phyloP scores from a whole-genome alignment of 1,140 invertebrate genomes.

The Heliconius hewitsoni region DNA sequence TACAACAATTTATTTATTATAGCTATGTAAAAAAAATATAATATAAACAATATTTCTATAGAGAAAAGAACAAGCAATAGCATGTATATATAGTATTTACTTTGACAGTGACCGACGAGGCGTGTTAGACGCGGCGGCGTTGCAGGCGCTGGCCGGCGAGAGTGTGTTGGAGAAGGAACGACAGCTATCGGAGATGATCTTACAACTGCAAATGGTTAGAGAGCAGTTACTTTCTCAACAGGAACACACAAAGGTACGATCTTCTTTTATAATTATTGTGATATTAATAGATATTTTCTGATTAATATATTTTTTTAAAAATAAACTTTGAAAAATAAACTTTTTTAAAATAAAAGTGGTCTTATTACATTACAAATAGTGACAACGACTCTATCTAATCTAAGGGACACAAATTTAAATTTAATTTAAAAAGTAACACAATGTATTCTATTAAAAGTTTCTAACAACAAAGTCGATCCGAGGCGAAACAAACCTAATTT shows the following conservation, averaged over 20 bases:
- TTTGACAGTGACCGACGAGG: slow-evolving; percentile 68
- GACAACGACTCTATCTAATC: neutral
- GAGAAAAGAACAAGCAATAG: neutral
- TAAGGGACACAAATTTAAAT: slow-evolving; percentile 38
- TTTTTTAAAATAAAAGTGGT: too few relatives aligned
- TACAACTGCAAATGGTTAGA: slow-evolving; percentile 89
- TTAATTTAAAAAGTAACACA: slow-evolving; percentile 43
- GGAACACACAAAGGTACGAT: slow-evolving; percentile 75
- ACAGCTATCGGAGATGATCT: slow-evolving; percentile 90
- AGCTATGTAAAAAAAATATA: neutral
- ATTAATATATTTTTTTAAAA: too few relatives aligned
- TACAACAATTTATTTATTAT: neutral
- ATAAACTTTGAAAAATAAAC: too few relatives aligned
- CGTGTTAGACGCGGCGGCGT: slow-evolving; percentile 83
- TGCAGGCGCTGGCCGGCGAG: slow-evolving; percentile 85
- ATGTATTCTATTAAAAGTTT: slow-evolving; percentile 38
- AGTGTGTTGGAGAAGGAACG: slow-evolving; percentile 89
- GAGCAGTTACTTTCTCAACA: slow-evolving; percentile 88
- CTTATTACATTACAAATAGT: neutral
- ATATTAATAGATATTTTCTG: too few relatives aligned
- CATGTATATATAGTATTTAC: slow-evolving; percentile 30
- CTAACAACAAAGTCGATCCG: slow-evolving; percentile 23
- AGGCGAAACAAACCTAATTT: slow-evolving; percentile 40
- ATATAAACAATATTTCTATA: neutral
- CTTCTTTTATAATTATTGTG: neutral